Conservation (phyloP, 2,888 invertebrate genomes). For the Notodonta dromedarius region DNA sequence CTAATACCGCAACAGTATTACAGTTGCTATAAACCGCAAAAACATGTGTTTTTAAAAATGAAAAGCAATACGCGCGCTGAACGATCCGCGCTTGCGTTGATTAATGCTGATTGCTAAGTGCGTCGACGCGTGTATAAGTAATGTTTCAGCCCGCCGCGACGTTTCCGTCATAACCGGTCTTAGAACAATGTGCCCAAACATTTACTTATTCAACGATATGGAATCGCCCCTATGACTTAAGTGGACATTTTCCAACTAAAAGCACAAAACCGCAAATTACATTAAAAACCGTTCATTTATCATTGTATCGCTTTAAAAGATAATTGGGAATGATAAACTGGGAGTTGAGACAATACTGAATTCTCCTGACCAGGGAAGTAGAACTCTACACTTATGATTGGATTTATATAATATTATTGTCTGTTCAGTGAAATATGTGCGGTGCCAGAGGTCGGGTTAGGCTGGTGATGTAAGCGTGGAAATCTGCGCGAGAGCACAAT, state of each 20-base stretch:
- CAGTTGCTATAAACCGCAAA: not conserved
- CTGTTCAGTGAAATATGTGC: constrained; percentile 29
- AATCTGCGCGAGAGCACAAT: constrained; percentile 48
- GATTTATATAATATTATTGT: constrained; percentile 16
- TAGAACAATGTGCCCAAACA: constrained; percentile 80
- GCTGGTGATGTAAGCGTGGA: constrained; percentile 39
- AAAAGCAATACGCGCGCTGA: constrained; percentile 70
- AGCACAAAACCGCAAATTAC: constrained; percentile 41
- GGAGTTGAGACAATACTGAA: constrained; percentile 36
- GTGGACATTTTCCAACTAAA: constrained; percentile 39
- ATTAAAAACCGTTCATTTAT: constrained; percentile 47
- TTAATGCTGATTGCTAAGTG: constrained; percentile 81
- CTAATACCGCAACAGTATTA: not conserved
- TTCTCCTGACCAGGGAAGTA: constrained; percentile 27
- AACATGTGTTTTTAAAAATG: constrained; percentile 51
- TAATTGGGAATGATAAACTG: constrained; percentile 49
- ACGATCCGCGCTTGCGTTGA: constrained; percentile 76
- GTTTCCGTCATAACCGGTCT: constrained; percentile 79
- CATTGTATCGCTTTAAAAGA: constrained; percentile 49
- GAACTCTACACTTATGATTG: constrained; percentile 19
- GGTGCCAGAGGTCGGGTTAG: constrained; percentile 35
- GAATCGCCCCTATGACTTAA: constrained; percentile 55
- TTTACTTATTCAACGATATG: constrained; percentile 62
- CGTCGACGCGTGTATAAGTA: constrained; percentile 81
- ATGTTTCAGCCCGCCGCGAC: constrained; percentile 73